A percentile compares a stretch with the other conserved stretches of the same genome.
Evolutionary conservation across 2,888 invertebrate genomes (phyloP).

Genomic region (Drosophila quinaria): DNA sequence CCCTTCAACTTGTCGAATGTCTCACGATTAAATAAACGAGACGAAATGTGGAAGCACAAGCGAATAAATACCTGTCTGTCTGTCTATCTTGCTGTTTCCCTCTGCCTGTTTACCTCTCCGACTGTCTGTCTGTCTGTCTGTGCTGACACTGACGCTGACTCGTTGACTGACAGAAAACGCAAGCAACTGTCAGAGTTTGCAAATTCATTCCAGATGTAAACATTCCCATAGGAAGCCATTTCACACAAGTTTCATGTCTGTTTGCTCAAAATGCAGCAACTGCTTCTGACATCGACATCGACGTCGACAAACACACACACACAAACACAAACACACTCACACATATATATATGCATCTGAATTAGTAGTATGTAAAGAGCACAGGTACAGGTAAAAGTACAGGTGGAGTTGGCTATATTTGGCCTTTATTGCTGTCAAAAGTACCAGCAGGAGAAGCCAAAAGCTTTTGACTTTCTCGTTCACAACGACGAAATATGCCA

Average conservation of each 20-base stretch:
- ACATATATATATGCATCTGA: conserved; percentile 2
- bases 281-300: conserved; percentile 60
- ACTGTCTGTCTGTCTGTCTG: conserved; percentile 25
- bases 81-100: conserved; percentile 14
- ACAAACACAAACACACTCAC: neutral
- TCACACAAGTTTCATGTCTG: conserved; percentile 74
- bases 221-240: conserved; percentile 76
- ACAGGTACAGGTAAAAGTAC: neutral
- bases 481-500: conserved; percentile 44
- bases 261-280: conserved; percentile 72
- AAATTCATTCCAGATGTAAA: conserved; percentile 78
- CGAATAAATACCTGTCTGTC: conserved; percentile 52
- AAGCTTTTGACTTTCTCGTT: conserved; percentile 58
- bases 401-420: conserved; percentile 35
- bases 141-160: conserved; percentile 70
- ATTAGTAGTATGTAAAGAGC: neutral
- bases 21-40: conserved; percentile 63
- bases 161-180: conserved; percentile 74
- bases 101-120: conserved; percentile 4
- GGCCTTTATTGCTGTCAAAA: conserved; percentile 54
- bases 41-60: conserved; percentile 43
- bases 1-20: conserved; percentile 65
- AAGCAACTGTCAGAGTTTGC: conserved; percentile 75
- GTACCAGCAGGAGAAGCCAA: conserved; percentile 26
- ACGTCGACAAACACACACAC: conserved; percentile 1